These are phyloP conservation scores for Rhynchophorus ferrugineus DNA, from an alignment of 1,140 invertebrate species.

Conservation along the genomic window DNA sequence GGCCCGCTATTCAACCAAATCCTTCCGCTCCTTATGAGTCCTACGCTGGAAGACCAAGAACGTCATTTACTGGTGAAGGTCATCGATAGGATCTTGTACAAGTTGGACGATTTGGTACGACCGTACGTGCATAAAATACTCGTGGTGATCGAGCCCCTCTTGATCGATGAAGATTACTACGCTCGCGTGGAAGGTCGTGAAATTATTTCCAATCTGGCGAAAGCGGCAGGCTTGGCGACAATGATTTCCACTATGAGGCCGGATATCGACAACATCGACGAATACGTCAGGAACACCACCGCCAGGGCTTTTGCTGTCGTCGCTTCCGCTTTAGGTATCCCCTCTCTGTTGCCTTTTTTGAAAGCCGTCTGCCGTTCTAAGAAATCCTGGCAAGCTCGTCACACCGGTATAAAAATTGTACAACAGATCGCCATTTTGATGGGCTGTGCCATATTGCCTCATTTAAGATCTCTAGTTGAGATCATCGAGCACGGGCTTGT, in stretches of 20 bases:
- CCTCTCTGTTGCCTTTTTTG: conserved; percentile 93
- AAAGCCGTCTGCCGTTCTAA: conserved; percentile 99
- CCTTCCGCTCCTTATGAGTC: conserved; percentile 96
- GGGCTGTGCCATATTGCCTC: conserved; percentile 98
- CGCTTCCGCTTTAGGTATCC: conserved; percentile 94
- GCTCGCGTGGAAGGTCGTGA: conserved; percentile 98
- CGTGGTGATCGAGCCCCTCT: conserved; percentile 96
- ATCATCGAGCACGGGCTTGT: conserved; percentile 97
- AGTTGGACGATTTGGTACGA: conserved; percentile 95
- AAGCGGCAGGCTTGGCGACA: conserved; percentile 98
- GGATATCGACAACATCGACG: conserved; percentile 99
- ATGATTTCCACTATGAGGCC: conserved; percentile 99
- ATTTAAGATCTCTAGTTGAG: conserved; percentile 96
- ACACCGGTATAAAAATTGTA: conserved; percentile 99
- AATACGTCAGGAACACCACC: conserved; percentile 98
- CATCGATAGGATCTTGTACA: conserved; percentile 97
- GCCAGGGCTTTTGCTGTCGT: conserved; percentile 98
- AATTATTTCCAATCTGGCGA: conserved; percentile 99
- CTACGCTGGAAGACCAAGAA: conserved; percentile 98
- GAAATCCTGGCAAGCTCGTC: conserved; percentile 99
- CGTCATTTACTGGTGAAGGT: conserved; percentile 99
- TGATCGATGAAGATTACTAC: conserved; percentile 99
- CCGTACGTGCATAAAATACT: conserved; percentile 99
- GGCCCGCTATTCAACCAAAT: conserved; percentile 99
- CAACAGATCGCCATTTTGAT: conserved; percentile 99